A percentile compares a stretch with the other conserved stretches of the same genome.
Conservation (phyloP, 2,888 invertebrate genomes). For the Eupithecia exiguata region DNA sequence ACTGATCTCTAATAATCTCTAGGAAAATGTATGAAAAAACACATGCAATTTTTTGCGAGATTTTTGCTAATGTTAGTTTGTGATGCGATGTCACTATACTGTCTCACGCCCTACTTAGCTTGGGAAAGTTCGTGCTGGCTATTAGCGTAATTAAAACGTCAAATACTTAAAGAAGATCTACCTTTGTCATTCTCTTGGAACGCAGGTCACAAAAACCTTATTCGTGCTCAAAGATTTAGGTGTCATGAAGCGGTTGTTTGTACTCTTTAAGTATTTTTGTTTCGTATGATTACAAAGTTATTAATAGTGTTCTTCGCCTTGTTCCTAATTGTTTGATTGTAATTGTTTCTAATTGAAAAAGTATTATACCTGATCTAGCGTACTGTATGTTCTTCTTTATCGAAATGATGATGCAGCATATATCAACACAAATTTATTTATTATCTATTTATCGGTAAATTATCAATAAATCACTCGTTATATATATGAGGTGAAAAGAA, state of each 20-base stretch:
- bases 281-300: not conserved
- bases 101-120: constrained; percentile 76
- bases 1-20: not conserved
- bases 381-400: not conserved
- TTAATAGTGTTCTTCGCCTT: not conserved
- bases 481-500: not conserved
- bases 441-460: not conserved
- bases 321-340: too few species aligned
- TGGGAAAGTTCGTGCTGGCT: constrained; percentile 70
- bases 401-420: not conserved
- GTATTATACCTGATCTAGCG: not conserved
- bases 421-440: not conserved
- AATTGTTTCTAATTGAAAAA: not conserved
- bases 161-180: constrained; percentile 66
- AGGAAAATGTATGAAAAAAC: not conserved
- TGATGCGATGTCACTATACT: constrained; percentile 65
- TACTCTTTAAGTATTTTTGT: not conserved
- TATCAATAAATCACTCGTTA: not conserved
- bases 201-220: not conserved
- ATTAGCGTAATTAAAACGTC: constrained; percentile 82
- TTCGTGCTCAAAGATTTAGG: not conserved
- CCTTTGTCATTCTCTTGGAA: constrained; percentile 53
- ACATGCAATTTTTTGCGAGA: not conserved
- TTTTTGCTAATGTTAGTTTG: constrained; percentile 43
- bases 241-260: not conserved